Evolutionary conservation across 2,888 invertebrate species (phyloP).

Genomic region (Drosophila nr. perissopoda): DNA sequence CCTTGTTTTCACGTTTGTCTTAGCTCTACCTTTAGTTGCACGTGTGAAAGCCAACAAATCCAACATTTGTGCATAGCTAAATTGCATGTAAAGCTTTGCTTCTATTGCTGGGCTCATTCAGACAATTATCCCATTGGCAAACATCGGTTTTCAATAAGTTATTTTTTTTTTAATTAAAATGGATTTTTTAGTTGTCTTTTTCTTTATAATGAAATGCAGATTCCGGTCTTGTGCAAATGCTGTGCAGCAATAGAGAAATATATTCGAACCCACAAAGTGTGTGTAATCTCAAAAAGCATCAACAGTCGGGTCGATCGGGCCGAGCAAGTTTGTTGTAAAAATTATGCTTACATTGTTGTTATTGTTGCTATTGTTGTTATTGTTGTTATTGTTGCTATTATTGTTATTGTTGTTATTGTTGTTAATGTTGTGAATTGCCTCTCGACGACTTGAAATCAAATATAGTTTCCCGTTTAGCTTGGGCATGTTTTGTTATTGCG

Average conservation of each 20-base stretch:
- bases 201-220: background rate
- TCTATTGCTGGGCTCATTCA: background rate
- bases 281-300: background rate
- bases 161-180: background rate
- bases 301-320: background rate
- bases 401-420: background rate
- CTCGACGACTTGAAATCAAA: conserved; percentile 70
- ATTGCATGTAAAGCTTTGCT: background rate
- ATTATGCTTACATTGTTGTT: conserved; percentile 1
- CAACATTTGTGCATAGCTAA: too few relatives aligned
- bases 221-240: background rate
- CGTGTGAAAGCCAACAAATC: too few relatives aligned
- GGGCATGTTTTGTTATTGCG: conserved; percentile 58
- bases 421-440: conserved; percentile 35
- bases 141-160: background rate
- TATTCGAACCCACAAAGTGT: background rate
- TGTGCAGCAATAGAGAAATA: background rate
- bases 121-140: background rate
- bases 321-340: background rate
- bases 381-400: background rate
- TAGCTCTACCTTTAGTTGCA: background rate
- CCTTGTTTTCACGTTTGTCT: background rate
- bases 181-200: background rate
- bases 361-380: conserved; percentile 21
- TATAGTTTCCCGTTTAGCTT: conserved; percentile 38